Conservation (phyloP, 2,113 vertebrate genomes). For the Solea solea region DNA sequence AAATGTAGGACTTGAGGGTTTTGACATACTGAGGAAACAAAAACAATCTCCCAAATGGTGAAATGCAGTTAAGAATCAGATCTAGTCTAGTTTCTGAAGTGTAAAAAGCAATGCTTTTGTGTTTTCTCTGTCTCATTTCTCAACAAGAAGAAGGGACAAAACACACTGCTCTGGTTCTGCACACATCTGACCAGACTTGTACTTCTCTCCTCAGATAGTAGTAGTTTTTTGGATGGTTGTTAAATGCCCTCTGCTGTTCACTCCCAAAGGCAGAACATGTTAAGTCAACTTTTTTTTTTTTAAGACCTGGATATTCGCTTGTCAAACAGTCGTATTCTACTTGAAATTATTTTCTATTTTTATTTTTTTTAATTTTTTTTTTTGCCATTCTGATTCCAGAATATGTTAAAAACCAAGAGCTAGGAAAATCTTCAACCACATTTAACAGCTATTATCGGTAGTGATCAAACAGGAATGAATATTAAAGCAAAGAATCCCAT, state of each 20-base stretch:
- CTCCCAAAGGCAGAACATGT: conserved; percentile 39
- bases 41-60: conserved; percentile 72
- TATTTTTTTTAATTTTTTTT: not conserved
- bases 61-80: conserved; percentile 70
- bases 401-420: conserved; percentile 56
- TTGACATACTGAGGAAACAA: conserved; percentile 66
- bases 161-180: conserved; percentile 62
- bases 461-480: conserved; percentile 77
- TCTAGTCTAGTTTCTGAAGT: conserved; percentile 68
- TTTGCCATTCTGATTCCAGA: conserved; percentile 36
- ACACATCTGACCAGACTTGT: conserved; percentile 46
- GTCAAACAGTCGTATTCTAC: conserved; percentile 19
- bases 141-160: conserved; percentile 51
- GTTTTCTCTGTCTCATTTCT: conserved; percentile 48
- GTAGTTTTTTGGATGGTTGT: conserved; percentile 22
- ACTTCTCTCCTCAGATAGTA: conserved; percentile 46
- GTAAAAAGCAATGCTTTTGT: conserved; percentile 69
- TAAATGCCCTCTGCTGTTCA: conserved; percentile 46
- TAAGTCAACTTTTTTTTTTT: conserved; percentile 24
- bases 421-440: conserved; percentile 61
- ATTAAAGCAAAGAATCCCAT: conserved; percentile 69
- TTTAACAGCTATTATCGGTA: conserved; percentile 67
- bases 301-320: conserved; percentile 46
- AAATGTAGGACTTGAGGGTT: conserved; percentile 69
- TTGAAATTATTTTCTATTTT: conserved; percentile 5